These are phyloP conservation scores for Rallus crepitans DNA, from an alignment of 2,797 vertebrate genomes.

Conservation along the genomic window DNA sequence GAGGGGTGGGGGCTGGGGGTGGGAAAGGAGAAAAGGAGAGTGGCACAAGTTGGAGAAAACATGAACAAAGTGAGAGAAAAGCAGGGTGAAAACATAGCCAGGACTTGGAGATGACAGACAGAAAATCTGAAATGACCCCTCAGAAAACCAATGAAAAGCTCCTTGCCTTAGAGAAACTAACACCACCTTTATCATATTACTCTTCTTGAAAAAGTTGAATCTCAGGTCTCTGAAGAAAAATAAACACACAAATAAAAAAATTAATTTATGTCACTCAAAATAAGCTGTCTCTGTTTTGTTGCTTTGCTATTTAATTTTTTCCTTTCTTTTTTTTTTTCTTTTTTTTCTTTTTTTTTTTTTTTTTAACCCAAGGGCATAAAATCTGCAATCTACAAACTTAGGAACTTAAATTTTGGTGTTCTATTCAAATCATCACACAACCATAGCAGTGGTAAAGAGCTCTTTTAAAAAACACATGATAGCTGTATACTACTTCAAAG, in stretches of 20 bases:
- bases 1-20: rapidly evolving
- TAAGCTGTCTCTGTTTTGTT: background rate
- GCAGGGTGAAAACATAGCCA: background rate
- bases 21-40: background rate
- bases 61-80: background rate
- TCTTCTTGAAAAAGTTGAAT: background rate
- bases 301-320: background rate
- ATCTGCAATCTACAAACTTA: background rate
- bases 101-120: background rate
- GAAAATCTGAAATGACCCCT: background rate
- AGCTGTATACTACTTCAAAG: background rate
- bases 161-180: background rate
- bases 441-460: background rate
- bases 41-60: background rate
- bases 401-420: background rate
- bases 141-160: background rate
- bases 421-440: background rate
- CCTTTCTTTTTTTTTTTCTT: rapidly evolving
- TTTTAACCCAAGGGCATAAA: background rate
- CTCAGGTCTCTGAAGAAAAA: background rate
- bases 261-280: background rate
- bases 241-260: background rate
- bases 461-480: background rate
- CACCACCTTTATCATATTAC: rapidly evolving
- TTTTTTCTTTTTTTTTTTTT: rapidly evolving